Percentiles rank a stretch among this genome's conserved stretches.
These are phyloP conservation scores for Taurulus bubalis DNA, from an alignment of 2,113 vertebrate species.

Conservation along the genomic window DNA sequence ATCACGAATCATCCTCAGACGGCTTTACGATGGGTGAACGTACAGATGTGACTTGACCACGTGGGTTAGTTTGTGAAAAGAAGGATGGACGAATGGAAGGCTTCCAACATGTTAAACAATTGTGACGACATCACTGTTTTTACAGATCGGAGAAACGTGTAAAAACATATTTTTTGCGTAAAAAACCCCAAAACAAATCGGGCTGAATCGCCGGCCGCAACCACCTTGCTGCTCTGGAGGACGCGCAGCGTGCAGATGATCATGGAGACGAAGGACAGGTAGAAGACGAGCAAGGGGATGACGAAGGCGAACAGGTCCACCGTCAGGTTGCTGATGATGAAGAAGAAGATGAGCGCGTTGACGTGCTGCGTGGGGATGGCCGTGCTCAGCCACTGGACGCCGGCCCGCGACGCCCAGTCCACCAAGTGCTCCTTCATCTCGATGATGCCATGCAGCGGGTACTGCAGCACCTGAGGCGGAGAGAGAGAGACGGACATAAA, in stretches of 20 bases:
- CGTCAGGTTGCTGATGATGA: conserved; percentile 97
- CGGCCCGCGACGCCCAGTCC: conserved; percentile 93
- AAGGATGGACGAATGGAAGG: background rate
- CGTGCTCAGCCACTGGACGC: conserved; percentile 96
- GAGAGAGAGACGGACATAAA: conserved; percentile 15
- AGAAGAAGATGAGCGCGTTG: conserved; percentile 97
- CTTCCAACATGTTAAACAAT: background rate
- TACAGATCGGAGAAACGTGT: background rate
- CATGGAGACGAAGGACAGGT: conserved; percentile 97
- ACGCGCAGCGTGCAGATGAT: conserved; percentile 96
- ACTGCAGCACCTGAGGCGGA: conserved; percentile 89
- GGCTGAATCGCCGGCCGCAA: background rate
- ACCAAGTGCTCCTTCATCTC: conserved; percentile 95
- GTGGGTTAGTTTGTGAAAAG: background rate
- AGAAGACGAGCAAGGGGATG: conserved; percentile 96
- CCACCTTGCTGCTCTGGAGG: conserved; percentile 94
- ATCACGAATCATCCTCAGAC: too few relatives aligned
- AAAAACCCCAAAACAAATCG: background rate
- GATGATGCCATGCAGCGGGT: conserved; percentile 89
- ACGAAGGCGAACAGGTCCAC: conserved; percentile 93
- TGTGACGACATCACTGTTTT: background rate
- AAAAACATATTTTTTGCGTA: background rate
- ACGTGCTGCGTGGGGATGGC: conserved; percentile 96
- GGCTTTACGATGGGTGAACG: too few relatives aligned
- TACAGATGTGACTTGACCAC: background rate